These are phyloP conservation scores for Eleginops maclovinus DNA, from an alignment of 2,113 vertebrate species.

Conservation along the genomic window DNA sequence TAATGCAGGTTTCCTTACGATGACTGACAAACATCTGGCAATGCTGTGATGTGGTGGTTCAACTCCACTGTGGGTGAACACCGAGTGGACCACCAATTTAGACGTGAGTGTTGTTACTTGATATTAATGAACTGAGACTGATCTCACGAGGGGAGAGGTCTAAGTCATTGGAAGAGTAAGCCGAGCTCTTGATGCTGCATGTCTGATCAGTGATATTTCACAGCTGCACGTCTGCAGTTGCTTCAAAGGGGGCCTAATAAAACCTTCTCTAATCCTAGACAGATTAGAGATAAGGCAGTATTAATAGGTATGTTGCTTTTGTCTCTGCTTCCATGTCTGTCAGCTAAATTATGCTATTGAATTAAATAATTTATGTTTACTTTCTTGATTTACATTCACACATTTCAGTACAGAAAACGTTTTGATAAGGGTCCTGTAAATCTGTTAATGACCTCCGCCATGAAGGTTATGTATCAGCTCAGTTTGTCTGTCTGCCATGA, in stretches of 20 bases:
- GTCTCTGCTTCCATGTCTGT: background rate
- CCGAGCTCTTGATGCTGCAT: conserved; percentile 68
- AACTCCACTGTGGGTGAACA: conserved; percentile 8
- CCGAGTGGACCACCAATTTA: conserved; percentile 42
- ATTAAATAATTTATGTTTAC: conserved; percentile 2
- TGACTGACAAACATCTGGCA: conserved; percentile 36
- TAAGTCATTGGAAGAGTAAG: conserved; percentile 62
- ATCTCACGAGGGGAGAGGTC: conserved; percentile 47
- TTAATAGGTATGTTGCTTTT: conserved; percentile 8
- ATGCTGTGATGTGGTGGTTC: conserved; percentile 19
- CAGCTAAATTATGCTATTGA: background rate
- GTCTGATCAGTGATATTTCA: conserved; percentile 75
- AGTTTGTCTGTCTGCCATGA: too few species aligned
- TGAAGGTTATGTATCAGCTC: too few species aligned
- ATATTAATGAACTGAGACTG: conserved; percentile 75
- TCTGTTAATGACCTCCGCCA: too few species aligned
- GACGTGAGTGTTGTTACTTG: conserved; percentile 63
- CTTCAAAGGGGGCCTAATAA: conserved; percentile 64
- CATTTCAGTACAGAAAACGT: background rate
- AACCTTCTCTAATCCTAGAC: conserved; percentile 56
- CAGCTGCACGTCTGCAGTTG: conserved; percentile 73
- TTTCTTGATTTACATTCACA: background rate
- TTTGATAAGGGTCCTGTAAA: too few species aligned
- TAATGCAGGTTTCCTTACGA: conserved; percentile 1
- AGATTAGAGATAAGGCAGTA: conserved; percentile 46